Conservation (phyloP, 2,113 vertebrate species). For the Talpa occidentalis region DNA sequence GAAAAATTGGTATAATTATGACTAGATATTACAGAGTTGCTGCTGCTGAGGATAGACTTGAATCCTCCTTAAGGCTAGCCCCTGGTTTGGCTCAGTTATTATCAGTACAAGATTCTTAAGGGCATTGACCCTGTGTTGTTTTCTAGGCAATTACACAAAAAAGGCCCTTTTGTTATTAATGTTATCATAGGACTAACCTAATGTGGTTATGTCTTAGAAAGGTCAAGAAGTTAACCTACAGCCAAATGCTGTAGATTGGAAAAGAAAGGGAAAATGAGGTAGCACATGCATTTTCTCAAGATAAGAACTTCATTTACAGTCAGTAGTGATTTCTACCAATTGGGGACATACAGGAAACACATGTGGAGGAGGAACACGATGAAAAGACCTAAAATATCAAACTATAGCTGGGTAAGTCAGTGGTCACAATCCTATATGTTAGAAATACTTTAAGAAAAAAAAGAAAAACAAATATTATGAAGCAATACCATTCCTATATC, state of each 20-base stretch:
- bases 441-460: neutral
- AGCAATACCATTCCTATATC: rapidly evolving
- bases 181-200: neutral
- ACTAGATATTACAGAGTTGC: neutral
- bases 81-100: neutral
- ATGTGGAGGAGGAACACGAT: neutral
- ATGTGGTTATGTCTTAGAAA: neutral
- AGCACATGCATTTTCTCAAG: neutral
- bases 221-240: neutral
- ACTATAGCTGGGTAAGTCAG: neutral
- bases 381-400: neutral
- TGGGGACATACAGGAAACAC: neutral
- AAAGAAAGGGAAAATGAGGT: neutral
- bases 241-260: neutral
- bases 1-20: neutral
- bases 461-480: neutral
- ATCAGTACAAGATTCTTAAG: neutral
- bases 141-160: conserved; percentile 40
- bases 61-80: neutral
- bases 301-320: neutral
- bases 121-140: neutral
- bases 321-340: neutral
- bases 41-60: neutral
- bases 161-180: neutral
- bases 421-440: neutral